A percentile compares a stretch with the other conserved stretches of the same genome.
Conservation (phyloP, 2,888 invertebrate species). For the Idaea aversata region DNA sequence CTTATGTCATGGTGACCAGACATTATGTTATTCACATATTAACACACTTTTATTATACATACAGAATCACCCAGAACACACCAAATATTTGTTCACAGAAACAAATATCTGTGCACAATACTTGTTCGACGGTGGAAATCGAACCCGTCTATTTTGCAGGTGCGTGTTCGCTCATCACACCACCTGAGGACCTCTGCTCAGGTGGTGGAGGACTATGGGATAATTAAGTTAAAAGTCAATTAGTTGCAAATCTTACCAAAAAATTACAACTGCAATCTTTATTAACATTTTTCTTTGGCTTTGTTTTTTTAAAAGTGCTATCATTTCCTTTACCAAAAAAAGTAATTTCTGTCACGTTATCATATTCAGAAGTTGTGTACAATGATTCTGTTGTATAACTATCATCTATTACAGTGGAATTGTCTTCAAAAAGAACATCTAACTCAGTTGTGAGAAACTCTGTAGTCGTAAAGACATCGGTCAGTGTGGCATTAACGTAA, state of each 20-base stretch:
- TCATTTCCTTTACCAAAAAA: conserved; percentile 53
- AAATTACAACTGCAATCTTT: conserved; percentile 60
- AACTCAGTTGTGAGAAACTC: conserved; percentile 49
- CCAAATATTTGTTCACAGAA: no score
- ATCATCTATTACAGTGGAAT: conserved; percentile 45
- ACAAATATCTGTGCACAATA: no score
- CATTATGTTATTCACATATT: no score
- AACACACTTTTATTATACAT: no score
- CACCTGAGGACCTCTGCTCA: no score
- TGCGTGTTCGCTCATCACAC: no score
- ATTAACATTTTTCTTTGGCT: conserved; percentile 39
- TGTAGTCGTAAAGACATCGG: conserved; percentile 41
- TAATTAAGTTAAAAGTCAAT: not conserved
- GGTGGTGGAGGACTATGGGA: no score
- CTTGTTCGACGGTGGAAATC: no score
- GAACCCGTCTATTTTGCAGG: no score
- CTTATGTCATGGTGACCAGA: no score
- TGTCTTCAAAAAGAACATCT: conserved; percentile 64
- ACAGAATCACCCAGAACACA: no score
- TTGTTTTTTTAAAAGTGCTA: conserved; percentile 33
- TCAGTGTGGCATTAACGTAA: conserved; percentile 42
- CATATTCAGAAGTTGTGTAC: conserved; percentile 50
- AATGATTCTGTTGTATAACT: conserved; percentile 48
- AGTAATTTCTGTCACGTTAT: conserved; percentile 64
- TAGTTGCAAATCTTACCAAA: conserved; percentile 44